A percentile compares a stretch with the other conserved stretches of the same genome.
Conservation (phyloP, 1,140 invertebrate genomes). For the Chrysoperla carnea region DNA sequence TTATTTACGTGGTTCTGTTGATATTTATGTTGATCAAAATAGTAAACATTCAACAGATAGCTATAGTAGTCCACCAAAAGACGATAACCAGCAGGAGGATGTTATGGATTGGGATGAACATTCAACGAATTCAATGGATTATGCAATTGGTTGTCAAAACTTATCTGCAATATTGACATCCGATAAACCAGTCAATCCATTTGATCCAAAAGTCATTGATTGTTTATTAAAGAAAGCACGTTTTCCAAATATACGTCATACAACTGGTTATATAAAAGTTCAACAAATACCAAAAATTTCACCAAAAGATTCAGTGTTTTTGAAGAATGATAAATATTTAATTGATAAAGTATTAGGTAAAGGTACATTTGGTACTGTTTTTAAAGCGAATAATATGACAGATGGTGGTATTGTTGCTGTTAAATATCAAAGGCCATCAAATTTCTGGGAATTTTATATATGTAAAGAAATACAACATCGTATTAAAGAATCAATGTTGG, state of each 20-base stretch:
- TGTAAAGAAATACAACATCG: slow-evolving; percentile 54
- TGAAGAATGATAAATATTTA: slow-evolving; percentile 37
- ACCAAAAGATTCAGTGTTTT: slow-evolving; percentile 5
- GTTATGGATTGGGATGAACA: neutral
- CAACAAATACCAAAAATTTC: slow-evolving; percentile 2
- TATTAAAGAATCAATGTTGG: slow-evolving; percentile 46
- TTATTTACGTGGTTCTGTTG: neutral
- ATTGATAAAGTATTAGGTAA: slow-evolving; percentile 54
- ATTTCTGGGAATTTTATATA: slow-evolving; percentile 69
- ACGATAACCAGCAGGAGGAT: neutral
- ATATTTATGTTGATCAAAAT: neutral
- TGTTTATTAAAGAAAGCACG: slow-evolving; percentile 27
- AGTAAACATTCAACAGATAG: neutral
- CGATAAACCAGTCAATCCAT: slow-evolving; percentile 24
- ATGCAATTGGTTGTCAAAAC: slow-evolving; percentile 5
- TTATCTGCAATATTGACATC: slow-evolving; percentile 4
- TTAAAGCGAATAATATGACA: slow-evolving; percentile 34
- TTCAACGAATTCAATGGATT: slow-evolving; percentile 1
- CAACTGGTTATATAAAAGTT: slow-evolving; percentile 19
- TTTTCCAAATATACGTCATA: slow-evolving; percentile 28
- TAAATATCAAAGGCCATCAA: slow-evolving; percentile 59
- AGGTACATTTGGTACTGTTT: slow-evolving; percentile 55
- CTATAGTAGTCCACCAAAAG: no score
- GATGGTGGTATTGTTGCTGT: slow-evolving; percentile 43
- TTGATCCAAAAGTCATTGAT: slow-evolving; percentile 26